Evolutionary conservation across 2,797 vertebrate genomes (phyloP).

Genomic region (Loris lydekkerianus): DNA sequence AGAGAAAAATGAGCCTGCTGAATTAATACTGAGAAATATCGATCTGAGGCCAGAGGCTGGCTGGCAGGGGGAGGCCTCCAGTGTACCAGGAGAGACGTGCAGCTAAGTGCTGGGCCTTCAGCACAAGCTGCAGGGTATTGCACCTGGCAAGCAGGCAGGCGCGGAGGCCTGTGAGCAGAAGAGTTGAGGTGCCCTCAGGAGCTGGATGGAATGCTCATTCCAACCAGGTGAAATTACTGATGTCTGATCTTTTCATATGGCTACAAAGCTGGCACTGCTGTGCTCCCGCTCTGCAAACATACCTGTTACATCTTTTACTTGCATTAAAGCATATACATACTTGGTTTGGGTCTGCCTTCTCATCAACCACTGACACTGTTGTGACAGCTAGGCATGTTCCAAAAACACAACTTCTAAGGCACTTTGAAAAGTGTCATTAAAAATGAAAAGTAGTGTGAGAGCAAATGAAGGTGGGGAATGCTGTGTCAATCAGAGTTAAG

Average conservation of each 20-base stretch:
- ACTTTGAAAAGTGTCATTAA: constrained; percentile 61
- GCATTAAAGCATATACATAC: neutral
- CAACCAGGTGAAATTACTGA: neutral
- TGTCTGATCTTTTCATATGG: neutral
- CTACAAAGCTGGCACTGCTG: neutral
- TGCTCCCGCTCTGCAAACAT: neutral
- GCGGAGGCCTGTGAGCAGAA: neutral
- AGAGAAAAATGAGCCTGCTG: constrained; percentile 6
- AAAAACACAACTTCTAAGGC: neutral
- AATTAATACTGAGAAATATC: constrained; percentile 9
- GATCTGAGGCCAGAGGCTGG: neutral
- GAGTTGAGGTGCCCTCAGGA: neutral
- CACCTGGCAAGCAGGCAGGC: neutral
- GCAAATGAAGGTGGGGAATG: constrained; percentile 12
- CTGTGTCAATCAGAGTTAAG: constrained; percentile 8
- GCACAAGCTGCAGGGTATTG: neutral
- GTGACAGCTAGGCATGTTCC: neutral
- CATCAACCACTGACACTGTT: constrained; percentile 41
- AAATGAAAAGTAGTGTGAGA: constrained; percentile 11
- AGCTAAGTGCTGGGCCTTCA: neutral
- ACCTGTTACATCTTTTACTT: neutral
- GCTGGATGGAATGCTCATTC: neutral
- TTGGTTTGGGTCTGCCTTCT: constrained; percentile 21
- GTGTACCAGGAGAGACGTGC: neutral
- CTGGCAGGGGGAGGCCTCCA: neutral